A percentile compares a stretch with the other conserved stretches of the same genome.
phyloP scores from a whole-genome alignment of 2,113 vertebrate genomes.

The Scatophagus argus region DNA sequence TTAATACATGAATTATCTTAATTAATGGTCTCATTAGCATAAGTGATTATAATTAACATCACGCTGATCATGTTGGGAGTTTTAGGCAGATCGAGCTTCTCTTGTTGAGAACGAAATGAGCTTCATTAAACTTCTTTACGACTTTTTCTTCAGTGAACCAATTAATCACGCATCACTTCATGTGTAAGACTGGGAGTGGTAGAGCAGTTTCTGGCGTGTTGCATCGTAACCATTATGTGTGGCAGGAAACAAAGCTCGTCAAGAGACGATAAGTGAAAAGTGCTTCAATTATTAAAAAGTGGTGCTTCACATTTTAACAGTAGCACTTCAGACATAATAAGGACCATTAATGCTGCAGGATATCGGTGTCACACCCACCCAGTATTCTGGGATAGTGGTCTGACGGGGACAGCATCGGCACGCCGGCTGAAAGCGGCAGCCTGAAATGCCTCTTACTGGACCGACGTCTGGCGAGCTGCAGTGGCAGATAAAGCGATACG shows the following conservation, averaged over 20 bases:
- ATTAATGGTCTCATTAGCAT: constrained; percentile 28
- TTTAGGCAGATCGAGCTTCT: constrained; percentile 13
- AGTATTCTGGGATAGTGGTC: constrained; percentile 33
- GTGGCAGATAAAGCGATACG: constrained; percentile 28
- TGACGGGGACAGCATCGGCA: constrained; percentile 41
- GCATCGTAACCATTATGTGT: no score
- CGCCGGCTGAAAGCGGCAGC: constrained; percentile 3
- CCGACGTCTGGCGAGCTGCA: constrained; percentile 4
- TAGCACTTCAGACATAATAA: neutral
- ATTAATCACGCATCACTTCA: constrained; percentile 1
- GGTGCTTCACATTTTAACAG: constrained; percentile 2
- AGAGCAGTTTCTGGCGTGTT: neutral
- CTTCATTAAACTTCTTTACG: constrained; percentile 24
- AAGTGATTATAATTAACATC: constrained; percentile 27
- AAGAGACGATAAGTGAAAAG: neutral
- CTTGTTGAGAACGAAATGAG: constrained; percentile 16
- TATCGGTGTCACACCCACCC: constrained; percentile 20
- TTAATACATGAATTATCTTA: constrained; percentile 25
- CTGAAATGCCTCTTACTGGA: constrained; percentile 14
- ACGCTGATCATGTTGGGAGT: constrained; percentile 14
- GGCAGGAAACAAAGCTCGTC: neutral
- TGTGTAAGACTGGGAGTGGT: neutral
- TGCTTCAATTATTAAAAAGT: neutral
- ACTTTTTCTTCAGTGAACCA: neutral
- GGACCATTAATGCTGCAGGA: constrained; percentile 7